Conservation (phyloP, 2,888 invertebrate genomes). For the Amorpha juglandis region DNA sequence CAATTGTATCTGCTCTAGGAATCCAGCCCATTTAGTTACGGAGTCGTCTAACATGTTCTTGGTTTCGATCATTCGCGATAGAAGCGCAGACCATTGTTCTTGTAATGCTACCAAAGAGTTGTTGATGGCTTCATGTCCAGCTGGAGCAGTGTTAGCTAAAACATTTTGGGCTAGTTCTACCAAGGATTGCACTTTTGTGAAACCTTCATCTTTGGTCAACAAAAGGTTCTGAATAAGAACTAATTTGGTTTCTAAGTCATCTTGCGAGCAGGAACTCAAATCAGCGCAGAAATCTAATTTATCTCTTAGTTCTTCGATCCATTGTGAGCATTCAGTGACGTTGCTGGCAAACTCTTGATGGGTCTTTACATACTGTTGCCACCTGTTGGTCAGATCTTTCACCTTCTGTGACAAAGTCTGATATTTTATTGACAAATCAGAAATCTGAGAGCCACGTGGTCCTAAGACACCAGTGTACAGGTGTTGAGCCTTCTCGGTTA, state of each 20-base stretch:
- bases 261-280: constrained; percentile 90
- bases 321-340: constrained; percentile 90
- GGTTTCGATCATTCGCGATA: constrained; percentile 95
- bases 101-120: constrained; percentile 92
- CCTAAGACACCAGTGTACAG: constrained; percentile 89
- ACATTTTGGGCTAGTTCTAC: constrained; percentile 96
- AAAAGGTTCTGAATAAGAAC: constrained; percentile 93
- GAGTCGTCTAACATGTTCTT: constrained; percentile 94
- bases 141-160: constrained; percentile 94
- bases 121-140: constrained; percentile 94
- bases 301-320: constrained; percentile 92
- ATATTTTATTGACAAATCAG: constrained; percentile 96
- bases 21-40: constrained; percentile 95
- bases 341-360: constrained; percentile 95
- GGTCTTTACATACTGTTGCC: constrained; percentile 95
- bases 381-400: constrained; percentile 94
- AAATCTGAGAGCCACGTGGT: constrained; percentile 91
- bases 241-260: constrained; percentile 93
- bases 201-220: constrained; percentile 96
- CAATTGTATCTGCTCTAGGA: constrained; percentile 93
- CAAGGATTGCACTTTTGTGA: constrained; percentile 92
- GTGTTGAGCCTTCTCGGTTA: constrained; percentile 95
- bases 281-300: constrained; percentile 95
- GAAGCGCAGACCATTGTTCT: constrained; percentile 94
- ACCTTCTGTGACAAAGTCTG: constrained; percentile 95